A percentile compares a stretch with the other conserved stretches of the same genome.
These are phyloP conservation scores for Drosophila vallismaia DNA, from an alignment of 2,888 invertebrate species.

Conservation along the genomic window DNA sequence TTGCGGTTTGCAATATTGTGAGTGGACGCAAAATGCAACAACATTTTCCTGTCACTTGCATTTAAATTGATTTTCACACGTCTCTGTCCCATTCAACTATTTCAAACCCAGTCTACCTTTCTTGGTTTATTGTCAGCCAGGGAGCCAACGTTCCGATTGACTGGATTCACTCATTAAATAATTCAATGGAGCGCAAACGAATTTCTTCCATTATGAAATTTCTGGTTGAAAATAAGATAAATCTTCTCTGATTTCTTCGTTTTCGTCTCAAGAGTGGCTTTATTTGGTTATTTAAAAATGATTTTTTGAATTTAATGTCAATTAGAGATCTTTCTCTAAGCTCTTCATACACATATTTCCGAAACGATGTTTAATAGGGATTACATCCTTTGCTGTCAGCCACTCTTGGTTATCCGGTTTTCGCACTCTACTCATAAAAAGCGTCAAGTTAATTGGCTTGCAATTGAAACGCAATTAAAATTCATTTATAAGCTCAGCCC, in stretches of 20 bases:
- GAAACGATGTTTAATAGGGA: not conserved
- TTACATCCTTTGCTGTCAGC: not conserved
- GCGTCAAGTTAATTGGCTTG: conserved; percentile 59
- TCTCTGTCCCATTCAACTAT: not conserved
- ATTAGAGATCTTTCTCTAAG: not conserved
- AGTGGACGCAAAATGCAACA: not conserved
- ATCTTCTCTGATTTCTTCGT: conserved; percentile 2
- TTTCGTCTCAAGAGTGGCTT: not conserved
- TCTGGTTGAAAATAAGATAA: conserved; percentile 15
- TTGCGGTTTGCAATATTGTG: conserved; percentile 24
- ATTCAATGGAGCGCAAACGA: conserved; percentile 20
- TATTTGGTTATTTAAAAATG: not conserved
- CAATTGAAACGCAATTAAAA: conserved; percentile 75
- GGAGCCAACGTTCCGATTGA: not conserved
- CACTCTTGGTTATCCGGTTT: not conserved
- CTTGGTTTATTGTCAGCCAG: not conserved
- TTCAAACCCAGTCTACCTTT: not conserved
- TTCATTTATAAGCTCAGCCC: conserved; percentile 58
- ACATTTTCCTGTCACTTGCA: conserved; percentile 2
- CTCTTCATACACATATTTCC: not conserved
- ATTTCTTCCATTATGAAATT: not conserved
- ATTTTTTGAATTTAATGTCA: not conserved
- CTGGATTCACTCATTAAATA: conserved; percentile 13
- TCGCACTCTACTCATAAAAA: conserved; percentile 22
- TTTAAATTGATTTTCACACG: conserved; percentile 1